Evolutionary conservation across 2,888 invertebrate genomes (phyloP), one percentile per base, ranked within the genome.

Genomic region (Lampropteryx suffumata): DNA sequence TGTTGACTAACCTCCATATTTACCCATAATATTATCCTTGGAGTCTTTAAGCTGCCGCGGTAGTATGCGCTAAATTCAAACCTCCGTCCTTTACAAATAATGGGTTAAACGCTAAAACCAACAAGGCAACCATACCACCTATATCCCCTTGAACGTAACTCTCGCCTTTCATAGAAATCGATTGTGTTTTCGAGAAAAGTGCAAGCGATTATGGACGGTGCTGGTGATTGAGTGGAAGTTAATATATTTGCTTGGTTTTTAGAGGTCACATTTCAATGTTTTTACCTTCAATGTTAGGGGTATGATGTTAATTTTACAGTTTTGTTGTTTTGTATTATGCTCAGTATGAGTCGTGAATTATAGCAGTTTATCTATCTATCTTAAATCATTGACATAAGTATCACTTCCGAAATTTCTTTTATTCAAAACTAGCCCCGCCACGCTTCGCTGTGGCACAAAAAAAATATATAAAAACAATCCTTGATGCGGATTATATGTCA

Each of bases 1-100:
- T 62, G 37, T 62, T 58, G 50, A 54, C 50, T 57, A 35, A 47
- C 26, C 32, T 29, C 34, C 50, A 44, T 76, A 65, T 80, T 79
- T 71, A 59, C 63, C 50, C 55, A 59, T 62, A 57, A 67, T 71
- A 78, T 81, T 80, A 79, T 49, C 68, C 61, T 50, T 56, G 46
- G 57, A 49, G 64, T 76, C 80, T 83, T 41, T 83, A 78, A 72
- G 62, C 61, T 46, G 73, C 87, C 87, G 87, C 87, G 76, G 87
- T 88, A 88, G 87, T 69, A 84, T 73, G 69, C 71, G 87, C 87
- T 88, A 88, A 87, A 84, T 84, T 74, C 45, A 62, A 69, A 68
- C 74, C 67, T 55, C 69, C 71, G 74, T 87, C 87, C 87, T 87
- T 73, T 55, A 64, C 79, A 86, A 87, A 87, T 73, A 87, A 54